Evolutionary conservation across 2,888 invertebrate genomes (phyloP).

Genomic region (Stenurella melanura): DNA sequence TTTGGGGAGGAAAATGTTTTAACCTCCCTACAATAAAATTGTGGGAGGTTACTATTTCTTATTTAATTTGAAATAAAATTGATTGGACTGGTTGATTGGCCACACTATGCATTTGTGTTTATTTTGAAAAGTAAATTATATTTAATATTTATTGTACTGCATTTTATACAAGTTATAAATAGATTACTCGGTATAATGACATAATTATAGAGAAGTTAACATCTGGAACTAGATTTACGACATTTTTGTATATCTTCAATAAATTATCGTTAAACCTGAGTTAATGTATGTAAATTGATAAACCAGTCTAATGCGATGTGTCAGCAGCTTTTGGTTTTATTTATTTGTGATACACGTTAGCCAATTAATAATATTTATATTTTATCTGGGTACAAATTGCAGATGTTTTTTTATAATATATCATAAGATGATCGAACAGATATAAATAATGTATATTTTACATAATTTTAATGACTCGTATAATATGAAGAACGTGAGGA

Average conservation of each 20-base stretch:
- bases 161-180: background rate
- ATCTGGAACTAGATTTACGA: conserved; percentile 4
- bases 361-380: background rate
- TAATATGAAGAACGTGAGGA: background rate
- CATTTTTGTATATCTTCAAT: background rate
- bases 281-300: conserved; percentile 1
- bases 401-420: background rate
- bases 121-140: background rate
- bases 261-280: background rate
- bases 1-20: too few species aligned
- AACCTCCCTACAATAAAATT: too few species aligned
- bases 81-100: too few species aligned
- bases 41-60: too few species aligned
- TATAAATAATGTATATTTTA: background rate
- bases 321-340: background rate
- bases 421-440: background rate
- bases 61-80: too few species aligned
- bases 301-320: background rate
- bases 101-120: background rate
- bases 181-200: background rate
- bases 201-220: conserved; percentile 7
- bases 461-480: background rate
- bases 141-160: background rate
- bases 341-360: background rate
- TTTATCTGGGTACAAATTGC: background rate